A percentile compares a stretch with the other conserved stretches of the same genome.
Evolutionary conservation across 2,113 vertebrate species (phyloP).

Genomic region (Macquaria australasica): DNA sequence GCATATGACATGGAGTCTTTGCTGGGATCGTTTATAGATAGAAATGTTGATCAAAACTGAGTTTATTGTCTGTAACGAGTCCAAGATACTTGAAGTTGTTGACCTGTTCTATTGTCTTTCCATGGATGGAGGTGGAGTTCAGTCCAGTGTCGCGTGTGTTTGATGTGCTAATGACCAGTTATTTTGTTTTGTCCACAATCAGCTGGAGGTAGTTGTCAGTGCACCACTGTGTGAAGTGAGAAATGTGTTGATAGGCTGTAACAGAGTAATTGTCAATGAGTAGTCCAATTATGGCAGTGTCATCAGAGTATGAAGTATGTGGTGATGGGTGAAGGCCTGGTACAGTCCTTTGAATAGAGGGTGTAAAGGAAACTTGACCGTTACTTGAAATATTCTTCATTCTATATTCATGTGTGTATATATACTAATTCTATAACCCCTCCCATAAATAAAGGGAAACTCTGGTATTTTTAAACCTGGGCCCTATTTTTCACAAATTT

Average conservation of each 20-base stretch:
- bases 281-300: not conserved
- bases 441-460: not conserved
- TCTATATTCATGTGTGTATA: no score
- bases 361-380: not conserved
- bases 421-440: not conserved
- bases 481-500: no score
- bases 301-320: no score
- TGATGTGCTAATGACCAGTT: not conserved
- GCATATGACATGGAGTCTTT: not conserved
- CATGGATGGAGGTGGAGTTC: not conserved
- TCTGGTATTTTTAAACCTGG: no score
- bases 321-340: not conserved
- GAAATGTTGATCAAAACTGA: not conserved
- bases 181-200: not conserved
- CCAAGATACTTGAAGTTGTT: not conserved
- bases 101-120: not conserved
- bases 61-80: not conserved
- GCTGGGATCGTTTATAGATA: not conserved
- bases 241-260: not conserved
- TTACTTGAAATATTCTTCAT: not conserved
- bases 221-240: conserved; percentile 5
- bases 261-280: not conserved
- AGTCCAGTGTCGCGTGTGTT: not conserved
- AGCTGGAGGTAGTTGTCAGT: not conserved
- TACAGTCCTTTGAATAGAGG: not conserved